Evolutionary conservation across 23 tunicate species (phyloP).

Genomic region (Botrylloides violaceus): DNA sequence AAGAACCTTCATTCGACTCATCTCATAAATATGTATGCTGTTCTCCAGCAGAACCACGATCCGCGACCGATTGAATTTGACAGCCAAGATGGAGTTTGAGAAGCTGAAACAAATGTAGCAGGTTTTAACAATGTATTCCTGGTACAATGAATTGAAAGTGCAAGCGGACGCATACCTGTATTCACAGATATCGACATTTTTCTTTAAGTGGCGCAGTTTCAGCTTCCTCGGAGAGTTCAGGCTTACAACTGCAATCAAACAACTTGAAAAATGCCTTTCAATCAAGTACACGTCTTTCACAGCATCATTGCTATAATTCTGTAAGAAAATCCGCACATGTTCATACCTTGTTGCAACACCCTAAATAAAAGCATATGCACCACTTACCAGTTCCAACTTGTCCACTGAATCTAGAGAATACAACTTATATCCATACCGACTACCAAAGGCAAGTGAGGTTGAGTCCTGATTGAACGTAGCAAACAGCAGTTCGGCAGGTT

Average conservation of each 20-base stretch:
- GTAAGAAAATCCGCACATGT: not conserved
- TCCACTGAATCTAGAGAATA: conserved; percentile 35
- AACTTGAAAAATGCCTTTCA: conserved; percentile 60
- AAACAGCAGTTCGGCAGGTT: conserved; percentile 36
- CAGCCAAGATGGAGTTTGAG: conserved; percentile 69
- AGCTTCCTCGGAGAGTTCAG: conserved; percentile 49
- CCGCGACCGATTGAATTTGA: conserved; percentile 58
- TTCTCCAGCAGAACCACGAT: conserved; percentile 69
- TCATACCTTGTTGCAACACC: not conserved
- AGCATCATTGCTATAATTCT: conserved; percentile 37
- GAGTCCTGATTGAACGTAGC: conserved; percentile 48
- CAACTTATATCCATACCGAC: conserved; percentile 39
- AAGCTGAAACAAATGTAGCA: conserved; percentile 25
- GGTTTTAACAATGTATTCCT: not conserved
- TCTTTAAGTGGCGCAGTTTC: conserved; percentile 61
- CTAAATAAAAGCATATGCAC: not conserved
- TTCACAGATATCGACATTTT: conserved; percentile 47
- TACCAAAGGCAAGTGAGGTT: conserved; percentile 54
- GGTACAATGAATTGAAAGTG: not conserved
- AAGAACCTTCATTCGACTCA: conserved; percentile 55
- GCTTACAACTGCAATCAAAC: conserved; percentile 62
- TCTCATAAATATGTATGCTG: conserved; percentile 59
- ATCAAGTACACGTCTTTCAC: conserved; percentile 50
- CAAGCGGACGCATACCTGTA: conserved; percentile 24
- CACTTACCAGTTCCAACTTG: conserved; percentile 33